Base-by-base conservation (phyloP, 2,888 invertebrate species). In the Callimorpha dominula region DNA sequence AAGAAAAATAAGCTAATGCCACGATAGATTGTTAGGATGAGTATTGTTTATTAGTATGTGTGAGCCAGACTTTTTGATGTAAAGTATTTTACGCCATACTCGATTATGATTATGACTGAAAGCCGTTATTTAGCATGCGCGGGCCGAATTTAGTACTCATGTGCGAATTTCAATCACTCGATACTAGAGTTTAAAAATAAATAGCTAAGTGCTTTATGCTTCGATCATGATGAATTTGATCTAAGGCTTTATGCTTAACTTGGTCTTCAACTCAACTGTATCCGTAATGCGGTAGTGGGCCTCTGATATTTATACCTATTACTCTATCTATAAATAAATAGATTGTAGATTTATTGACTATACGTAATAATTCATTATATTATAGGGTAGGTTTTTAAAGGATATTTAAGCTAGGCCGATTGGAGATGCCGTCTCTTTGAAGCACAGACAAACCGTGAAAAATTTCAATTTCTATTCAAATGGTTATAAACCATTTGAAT, bases 11-110 rank as follows among this genome's bases (percentile, higher is more conserved):
- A 83, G 81, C 82, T 52, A 46, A 54, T 20, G 68, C 67, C 52
- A 6, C 72, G 62, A 70, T 78, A 70, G 73, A 78, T 76, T 78
- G 77, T 69, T 68, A 75, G 62, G 68, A 64, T 77, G 80, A 80
- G 80, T 83, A 78, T 78, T 82, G 78, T 81, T 78, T 72, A 71
- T 78, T 76, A 74, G 74, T 78, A 74, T 65, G 70, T 75, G 65
- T 57, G 70, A 68, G 71, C 68, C 80, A 76, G 75, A 78, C 74
- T 74, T 80, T 64, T 79, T 78, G 77, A 75, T 80, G 74, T 78
- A 73, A 49, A 76, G 68, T 49, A 60, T 81, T 72, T 71, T 70
- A 76, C 81, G 75, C 75, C 72, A 72, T 73, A 52, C 52, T 17
- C 54, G 63, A 65, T 74, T 74, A 70, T 67, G 63, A 65, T 74